Percentiles rank a stretch among this genome's conserved stretches.
phyloP scores from a whole-genome alignment of 64 coral and sea anemone species.

The Montipora sp. region DNA sequence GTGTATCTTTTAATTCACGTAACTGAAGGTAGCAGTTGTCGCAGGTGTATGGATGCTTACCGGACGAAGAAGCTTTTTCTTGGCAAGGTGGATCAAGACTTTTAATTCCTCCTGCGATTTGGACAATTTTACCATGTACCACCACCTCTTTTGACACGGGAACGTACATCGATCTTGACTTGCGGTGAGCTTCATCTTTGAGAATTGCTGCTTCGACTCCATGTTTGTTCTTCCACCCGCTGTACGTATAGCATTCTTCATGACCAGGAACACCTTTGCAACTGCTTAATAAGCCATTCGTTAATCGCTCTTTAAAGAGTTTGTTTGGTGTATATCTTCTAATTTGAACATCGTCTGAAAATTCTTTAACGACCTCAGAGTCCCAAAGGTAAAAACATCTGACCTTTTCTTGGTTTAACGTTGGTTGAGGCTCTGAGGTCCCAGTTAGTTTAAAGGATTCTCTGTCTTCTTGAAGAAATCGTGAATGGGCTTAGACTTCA shows the following conservation, averaged over 20 bases:
- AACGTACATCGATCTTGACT: conserved; percentile 27
- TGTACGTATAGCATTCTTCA: not conserved
- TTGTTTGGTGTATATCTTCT: not conserved
- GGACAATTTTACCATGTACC: conserved; percentile 12
- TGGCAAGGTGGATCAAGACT: conserved; percentile 53
- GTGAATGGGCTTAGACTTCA: not conserved
- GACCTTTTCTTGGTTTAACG: not conserved
- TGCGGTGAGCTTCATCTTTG: not conserved
- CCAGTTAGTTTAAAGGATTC: conserved; percentile 27
- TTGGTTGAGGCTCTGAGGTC: conserved; percentile 24
- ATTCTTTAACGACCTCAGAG: conserved; percentile 43
- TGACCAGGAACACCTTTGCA: conserved; percentile 15
- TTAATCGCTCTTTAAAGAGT: conserved; percentile 35
- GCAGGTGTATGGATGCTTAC: conserved; percentile 62
- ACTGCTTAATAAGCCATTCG: not conserved
- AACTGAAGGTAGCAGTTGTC: conserved; percentile 53
- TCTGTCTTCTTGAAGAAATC: not conserved
- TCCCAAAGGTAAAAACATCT: conserved; percentile 40
- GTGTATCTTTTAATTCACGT: conserved; percentile 33
- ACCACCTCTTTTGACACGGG: not conserved
- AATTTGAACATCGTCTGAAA: conserved; percentile 26
- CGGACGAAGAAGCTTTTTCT: conserved; percentile 6
- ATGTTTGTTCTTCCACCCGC: conserved; percentile 47
- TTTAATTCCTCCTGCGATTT: conserved; percentile 48
- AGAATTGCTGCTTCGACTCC: not conserved